A percentile compares a stretch with the other conserved stretches of the same genome.
phyloP scores from a whole-genome alignment of 2,797 vertebrate species.

The Benthosema pterotum region DNA sequence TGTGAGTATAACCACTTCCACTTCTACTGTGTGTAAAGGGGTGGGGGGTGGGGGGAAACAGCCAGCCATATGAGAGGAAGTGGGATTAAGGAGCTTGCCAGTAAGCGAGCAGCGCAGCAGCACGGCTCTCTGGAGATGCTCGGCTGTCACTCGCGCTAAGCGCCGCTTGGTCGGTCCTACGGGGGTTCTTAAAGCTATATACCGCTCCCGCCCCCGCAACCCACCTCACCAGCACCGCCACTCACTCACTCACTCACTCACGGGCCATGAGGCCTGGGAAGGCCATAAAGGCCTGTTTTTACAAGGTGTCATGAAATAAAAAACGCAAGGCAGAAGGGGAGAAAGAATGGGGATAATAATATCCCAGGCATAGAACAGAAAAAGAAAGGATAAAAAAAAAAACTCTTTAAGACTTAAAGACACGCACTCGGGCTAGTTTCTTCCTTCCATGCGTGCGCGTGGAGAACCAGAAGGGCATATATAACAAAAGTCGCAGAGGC shows the following conservation, averaged over 20 bases:
- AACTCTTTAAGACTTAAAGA: slow-evolving; percentile 30
- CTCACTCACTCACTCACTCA: too few species aligned
- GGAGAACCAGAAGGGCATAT: too few species aligned
- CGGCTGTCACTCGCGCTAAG: slow-evolving; percentile 65
- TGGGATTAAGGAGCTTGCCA: slow-evolving; percentile 46
- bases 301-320: slow-evolving; percentile 81
- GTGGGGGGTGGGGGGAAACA: too few species aligned
- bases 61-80: slow-evolving; percentile 11
- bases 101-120: too few species aligned
- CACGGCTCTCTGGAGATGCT: slow-evolving; percentile 62
- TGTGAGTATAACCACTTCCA: too few species aligned
- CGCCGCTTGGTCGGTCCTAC: slow-evolving; percentile 50
- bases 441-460: not conserved
- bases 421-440: slow-evolving; percentile 13
- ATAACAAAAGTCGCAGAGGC: too few species aligned
- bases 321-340: slow-evolving; percentile 60
- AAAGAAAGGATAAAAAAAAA: too few species aligned
- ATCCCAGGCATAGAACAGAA: slow-evolving; percentile 22
- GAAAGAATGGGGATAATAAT: slow-evolving; percentile 42
- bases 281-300: slow-evolving; percentile 77
- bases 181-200: slow-evolving; percentile 50
- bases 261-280: slow-evolving; percentile 63
- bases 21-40: too few species aligned
- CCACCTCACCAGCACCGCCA: slow-evolving; percentile 53
- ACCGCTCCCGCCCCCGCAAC: slow-evolving; percentile 56